Base-by-base conservation (phyloP, 2,113 vertebrate genomes). In the Mohoua ochrocephala region DNA sequence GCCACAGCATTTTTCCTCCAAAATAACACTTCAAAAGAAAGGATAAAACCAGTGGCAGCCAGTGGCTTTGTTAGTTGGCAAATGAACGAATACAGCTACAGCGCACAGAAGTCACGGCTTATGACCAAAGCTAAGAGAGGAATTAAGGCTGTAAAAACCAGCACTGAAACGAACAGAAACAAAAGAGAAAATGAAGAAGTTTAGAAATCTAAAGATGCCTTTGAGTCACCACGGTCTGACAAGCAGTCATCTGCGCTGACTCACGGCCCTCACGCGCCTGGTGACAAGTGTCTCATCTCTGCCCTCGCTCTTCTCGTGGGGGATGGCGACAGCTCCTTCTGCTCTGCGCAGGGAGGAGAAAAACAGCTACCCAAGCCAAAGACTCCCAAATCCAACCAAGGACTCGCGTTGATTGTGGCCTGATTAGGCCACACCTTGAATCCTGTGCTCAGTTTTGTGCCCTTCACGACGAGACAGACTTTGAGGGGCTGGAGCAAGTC, bases 401-500 rank as follows among this genome's bases (percentile, higher is more conserved):
- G 8, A 35, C 21, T 45, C 28, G 15, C 68, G 42, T 2, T 33
- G 35, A 93, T 50, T 24, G 47, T 13, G 47, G 47, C 47, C 74
- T 44, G 42, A 19, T 20, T 1, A 17, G 6, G 16, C 6, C 23
- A 11, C 28, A 17, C 7, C 65, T 15, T 22, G 8, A 26, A 35
- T 18, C 8, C 50, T 31, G 20, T 4, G 33, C 22, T 64, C 35
- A 18, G 4, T 39, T 65, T 13, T 41, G 59, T 42, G 65, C 5
- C 27, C 10, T 20, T 45, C 50, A 11, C 0, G 18, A 23, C 37
- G 45, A 2, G 6, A 15, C 10, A 30, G 37, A 39, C 13, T 15
- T 8, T 22, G 67, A 59, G 52, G 33, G 17, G 8, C 6, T 37
- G 42, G 30, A 49, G 17, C 0, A 0, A 3, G 14, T 17, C 28